Evolutionary conservation across 2,797 vertebrate genomes (phyloP), one percentile per base, ranked within the genome.

Genomic region (Orientallactaga sibirica): DNA sequence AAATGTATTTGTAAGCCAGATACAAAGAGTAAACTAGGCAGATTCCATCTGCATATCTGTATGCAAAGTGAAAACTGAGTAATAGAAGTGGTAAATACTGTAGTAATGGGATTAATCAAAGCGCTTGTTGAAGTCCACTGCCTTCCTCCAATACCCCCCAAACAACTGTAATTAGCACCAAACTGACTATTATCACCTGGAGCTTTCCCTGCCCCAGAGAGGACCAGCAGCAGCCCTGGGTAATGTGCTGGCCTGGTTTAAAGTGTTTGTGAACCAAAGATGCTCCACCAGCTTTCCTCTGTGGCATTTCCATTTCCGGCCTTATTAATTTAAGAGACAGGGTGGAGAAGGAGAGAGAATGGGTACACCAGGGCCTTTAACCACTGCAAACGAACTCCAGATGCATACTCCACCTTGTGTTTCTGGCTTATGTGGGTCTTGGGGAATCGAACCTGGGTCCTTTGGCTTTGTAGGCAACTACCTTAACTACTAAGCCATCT

Each of bases 1-100:
- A 86, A 90, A 90, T 1, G 7, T 67, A 86, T 93, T 75, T 93
- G 68, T 75, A 87, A 95, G 74, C 27, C 33, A 88, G 22, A 27
- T 66, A 82, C 14, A 64, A 73, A 84, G 37, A 90, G 25, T 68
- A 27, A 95, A 68, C 12, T 58, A 33, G 25, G 43, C n/a, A 73
- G 86, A 88, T 29, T 43, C 66, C 24, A 24, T 66, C 22, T 64
- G 70, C 14, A 25, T 33, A n/a, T 68, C 52, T 68, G 66, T 7
- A 1, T 9, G 22, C 19, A 76, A 85, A 91, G n/a, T 29, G 43
- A 74, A 93, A 93, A 75, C 18, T 19, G 18, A 83, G 82, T 77
- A 4, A 19, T 4, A 12, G 37, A 87, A 71, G 10, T 43, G 12
- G 5, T 52, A 37, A 10, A 25, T 52, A 41, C 18, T 18, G 20